Base-by-base conservation (phyloP, 1,140 invertebrate genomes). In the Habropoda laboriosa region DNA sequence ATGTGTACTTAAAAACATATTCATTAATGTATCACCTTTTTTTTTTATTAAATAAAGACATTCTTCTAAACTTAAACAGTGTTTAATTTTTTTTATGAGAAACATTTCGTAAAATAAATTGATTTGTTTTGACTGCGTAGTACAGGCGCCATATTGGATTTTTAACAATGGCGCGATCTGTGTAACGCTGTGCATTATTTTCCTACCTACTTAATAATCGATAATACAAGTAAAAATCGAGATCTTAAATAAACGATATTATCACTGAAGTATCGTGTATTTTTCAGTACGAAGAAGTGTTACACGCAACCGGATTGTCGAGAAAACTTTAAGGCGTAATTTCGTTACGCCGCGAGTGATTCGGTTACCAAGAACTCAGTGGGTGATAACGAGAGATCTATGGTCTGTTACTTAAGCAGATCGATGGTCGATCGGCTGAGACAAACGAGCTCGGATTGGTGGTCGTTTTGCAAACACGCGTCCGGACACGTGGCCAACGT, bases 341-440 rank as follows among this genome's bases (percentile, higher is more conserved):
- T 16, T 47, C 5, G 13, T 71, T 30, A 12, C 24, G 24, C 13
- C 18, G 27, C 27, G 30, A 73, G 58, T 63, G 58, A 74, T 24
- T 47, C 51, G 6, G 27, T 64, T 73, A 71, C 75, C 75, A 42
- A 45, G 70, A 79, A 74, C 70, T 79, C 70, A 74, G 70, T 79
- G 60, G 68, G 68, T 7, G 58, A 79, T 63, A 72, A 79, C 49
- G 32, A 45, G 68, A 73, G 57, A 72, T 73, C 45, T 64, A 79
- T 27, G 13, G 58, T 53, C n/a, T 35, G 68, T 45, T 63, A 63
- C 55, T 79, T 51, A 27, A 27, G 32, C 57, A 47, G 57, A 64
- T 63, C 66, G 68, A 72, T 71, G 42, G 45, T 16, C 55, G 68
- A 72, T 72, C 57, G 45, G 18, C 0, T n/a, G 38, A 30, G 27